Base-by-base conservation (phyloP, 1,140 invertebrate genomes). In the Rhyacophila brunnea region DNA sequence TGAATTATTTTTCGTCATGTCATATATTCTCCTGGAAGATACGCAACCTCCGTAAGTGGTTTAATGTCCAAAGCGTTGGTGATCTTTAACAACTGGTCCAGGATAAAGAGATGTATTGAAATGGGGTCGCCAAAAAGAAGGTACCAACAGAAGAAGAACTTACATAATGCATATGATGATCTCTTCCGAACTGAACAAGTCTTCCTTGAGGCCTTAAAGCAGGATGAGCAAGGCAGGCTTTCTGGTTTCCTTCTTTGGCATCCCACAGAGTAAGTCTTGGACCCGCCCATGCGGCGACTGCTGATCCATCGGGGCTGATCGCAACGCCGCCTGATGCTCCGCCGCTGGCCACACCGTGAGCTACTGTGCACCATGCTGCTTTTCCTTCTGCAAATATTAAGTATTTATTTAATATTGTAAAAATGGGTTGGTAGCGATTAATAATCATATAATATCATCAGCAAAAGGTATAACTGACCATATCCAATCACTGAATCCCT, bases 281-380 rank as follows among this genome's bases (percentile, higher is more conserved):
- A 9, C 75, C 77, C 45, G 75, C 76, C 77, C 77, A 79, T n/a
- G 73, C 74, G 0, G 77, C 77, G 15, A 77, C 75, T 17, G 77
- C 63, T 0, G 77, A 79, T 0, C 76, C 77, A 42, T 78, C 77
- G 23, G 71, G 70, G 0, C 74, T 78, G 60, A 79, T 72, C 0
- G 74, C 75, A 1, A 73, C 73, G 10, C 72, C 72, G 2, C 74
- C 73, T 68, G 55, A 49, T 13, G 46, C 35, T 14, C 58, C 55
- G 2, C 50, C 58, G 38, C 46, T 49, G 0, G 44, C 19, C 3
- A 5, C 15, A n/a, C 44, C 47, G 2, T 14, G 45, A 2, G 57
- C 52, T 35, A 48, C 58, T 10, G 63, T 60, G 32, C 49, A 60
- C 63, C 63, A 65, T 1, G 54, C 63, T 0, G 63, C 13, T 47